Conservation (phyloP, 2,797 vertebrate genomes). For the Eulemur rubriventer region DNA sequence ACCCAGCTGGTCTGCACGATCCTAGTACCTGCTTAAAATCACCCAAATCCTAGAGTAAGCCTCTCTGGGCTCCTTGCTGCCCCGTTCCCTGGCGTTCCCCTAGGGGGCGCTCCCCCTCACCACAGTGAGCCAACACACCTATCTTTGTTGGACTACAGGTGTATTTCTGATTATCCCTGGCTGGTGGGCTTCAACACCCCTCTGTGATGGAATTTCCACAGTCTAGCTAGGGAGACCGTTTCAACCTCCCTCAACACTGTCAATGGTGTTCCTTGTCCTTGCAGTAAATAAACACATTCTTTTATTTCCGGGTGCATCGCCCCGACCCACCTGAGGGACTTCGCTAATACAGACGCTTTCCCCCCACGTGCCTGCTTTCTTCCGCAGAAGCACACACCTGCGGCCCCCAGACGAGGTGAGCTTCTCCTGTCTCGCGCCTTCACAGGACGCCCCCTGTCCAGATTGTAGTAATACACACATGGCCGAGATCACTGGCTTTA, state of each 20-base stretch:
- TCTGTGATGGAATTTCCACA: not conserved
- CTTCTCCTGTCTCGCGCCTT: not conserved
- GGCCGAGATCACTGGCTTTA: not conserved
- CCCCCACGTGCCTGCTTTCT: too few species aligned
- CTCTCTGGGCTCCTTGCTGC: too few species aligned
- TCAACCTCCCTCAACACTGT: not conserved
- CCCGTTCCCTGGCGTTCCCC: not conserved
- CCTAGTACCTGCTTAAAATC: not conserved
- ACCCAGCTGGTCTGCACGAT: not conserved
- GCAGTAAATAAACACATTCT: not conserved
- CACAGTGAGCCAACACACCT: not conserved
- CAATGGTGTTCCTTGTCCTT: not conserved
- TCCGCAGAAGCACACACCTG: not conserved
- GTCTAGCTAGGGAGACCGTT: not conserved
- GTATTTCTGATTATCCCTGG: not conserved
- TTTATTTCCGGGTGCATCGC: not conserved
- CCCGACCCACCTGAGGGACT: not conserved
- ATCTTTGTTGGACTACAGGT: not conserved
- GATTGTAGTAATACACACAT: accelerated
- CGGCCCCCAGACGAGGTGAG: not conserved
- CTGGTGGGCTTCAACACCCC: not conserved
- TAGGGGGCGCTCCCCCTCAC: not conserved
- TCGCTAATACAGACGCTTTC: not conserved
- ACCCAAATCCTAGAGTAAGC: not conserved
- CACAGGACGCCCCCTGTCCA: not conserved